Evolutionary conservation across 2,113 vertebrate species (phyloP).

Genomic region (Tiliqua scincoides): DNA sequence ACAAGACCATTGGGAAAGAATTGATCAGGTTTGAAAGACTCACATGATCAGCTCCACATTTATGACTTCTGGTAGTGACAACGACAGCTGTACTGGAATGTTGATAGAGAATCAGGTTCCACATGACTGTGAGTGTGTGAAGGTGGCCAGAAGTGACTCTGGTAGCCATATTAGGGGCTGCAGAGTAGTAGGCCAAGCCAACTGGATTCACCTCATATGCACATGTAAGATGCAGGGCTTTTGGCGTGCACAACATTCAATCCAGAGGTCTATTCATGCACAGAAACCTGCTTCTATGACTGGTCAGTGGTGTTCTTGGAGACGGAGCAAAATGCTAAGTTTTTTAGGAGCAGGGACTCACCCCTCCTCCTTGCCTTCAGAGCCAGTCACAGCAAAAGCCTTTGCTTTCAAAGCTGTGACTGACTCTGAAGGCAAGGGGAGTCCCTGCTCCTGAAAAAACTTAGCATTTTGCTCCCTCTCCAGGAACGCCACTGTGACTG

Average conservation of each 20-base stretch:
- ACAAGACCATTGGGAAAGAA: too few species aligned
- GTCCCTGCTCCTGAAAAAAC: too few species aligned
- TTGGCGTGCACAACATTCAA: neutral
- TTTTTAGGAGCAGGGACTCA: too few species aligned
- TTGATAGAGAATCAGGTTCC: neutral
- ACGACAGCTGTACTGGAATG: neutral
- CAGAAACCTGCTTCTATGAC: neutral
- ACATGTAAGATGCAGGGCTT: neutral
- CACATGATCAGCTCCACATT: neutral
- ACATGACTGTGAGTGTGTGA: neutral
- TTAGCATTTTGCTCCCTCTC: too few species aligned
- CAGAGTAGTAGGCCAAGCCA: neutral
- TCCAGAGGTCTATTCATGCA: neutral
- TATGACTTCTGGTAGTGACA: neutral
- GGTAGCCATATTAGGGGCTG: neutral
- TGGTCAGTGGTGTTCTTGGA: too few species aligned
- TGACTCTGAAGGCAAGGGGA: too few species aligned
- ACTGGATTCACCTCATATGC: neutral
- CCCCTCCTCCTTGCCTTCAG: too few species aligned
- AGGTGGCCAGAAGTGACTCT: neutral
- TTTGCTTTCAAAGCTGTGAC: too few species aligned
- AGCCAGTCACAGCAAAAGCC: too few species aligned
- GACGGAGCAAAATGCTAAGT: too few species aligned
- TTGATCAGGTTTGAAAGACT: neutral
- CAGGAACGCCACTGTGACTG: too few species aligned